phyloP scores from a whole-genome alignment of 2,113 vertebrate genomes.

The Picathartes gymnocephalus region DNA sequence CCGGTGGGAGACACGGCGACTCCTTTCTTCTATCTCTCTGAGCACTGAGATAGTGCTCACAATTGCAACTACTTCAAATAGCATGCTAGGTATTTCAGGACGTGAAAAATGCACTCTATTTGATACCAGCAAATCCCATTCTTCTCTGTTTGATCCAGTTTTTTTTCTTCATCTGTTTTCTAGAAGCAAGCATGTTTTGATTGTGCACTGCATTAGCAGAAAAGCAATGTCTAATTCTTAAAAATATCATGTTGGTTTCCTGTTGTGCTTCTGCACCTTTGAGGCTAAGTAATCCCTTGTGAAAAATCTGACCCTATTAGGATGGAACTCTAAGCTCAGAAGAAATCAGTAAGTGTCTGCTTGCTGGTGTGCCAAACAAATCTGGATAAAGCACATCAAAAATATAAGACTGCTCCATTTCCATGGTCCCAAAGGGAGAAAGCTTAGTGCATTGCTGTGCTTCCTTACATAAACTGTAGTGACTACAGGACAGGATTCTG shows the following conservation, averaged over 20 bases:
- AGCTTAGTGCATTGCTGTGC: neutral
- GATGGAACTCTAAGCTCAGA: neutral
- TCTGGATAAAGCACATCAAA: conserved; percentile 3
- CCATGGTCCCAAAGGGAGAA: neutral
- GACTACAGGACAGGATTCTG: neutral
- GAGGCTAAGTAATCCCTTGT: neutral
- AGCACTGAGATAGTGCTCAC: neutral
- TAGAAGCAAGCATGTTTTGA: neutral
- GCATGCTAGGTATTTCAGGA: neutral
- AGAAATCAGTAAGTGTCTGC: neutral
- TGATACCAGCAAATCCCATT: neutral
- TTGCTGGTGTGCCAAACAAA: neutral
- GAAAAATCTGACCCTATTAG: neutral
- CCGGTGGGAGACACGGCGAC: neutral
- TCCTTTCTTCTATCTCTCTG: neutral
- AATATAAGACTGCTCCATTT: neutral
- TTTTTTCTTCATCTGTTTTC: neutral
- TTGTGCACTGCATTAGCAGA: neutral
- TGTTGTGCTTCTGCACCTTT: neutral
- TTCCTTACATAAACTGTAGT: neutral
- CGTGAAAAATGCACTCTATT: neutral
- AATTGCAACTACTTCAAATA: neutral
- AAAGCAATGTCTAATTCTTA: neutral
- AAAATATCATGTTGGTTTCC: neutral
- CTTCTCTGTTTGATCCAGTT: neutral